Evolutionary conservation across 2,113 vertebrate species (phyloP), one percentile per base, ranked within the genome.

Genomic region (Notiomystis cincta): DNA sequence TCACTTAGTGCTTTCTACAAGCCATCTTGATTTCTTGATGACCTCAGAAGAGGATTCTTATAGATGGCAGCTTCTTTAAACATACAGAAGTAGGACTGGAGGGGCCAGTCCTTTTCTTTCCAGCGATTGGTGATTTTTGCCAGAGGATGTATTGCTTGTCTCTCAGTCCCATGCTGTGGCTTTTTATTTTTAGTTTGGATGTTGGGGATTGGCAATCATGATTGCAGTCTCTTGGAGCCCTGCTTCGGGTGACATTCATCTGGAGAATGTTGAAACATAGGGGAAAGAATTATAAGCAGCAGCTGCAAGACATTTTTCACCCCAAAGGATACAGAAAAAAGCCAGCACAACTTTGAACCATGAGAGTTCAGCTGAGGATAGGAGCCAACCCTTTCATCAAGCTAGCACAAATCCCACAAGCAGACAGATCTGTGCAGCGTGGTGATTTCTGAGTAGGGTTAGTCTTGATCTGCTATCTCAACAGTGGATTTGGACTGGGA

Each of bases 241-340:
- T 71, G 78, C 93, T 96, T 91, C 4, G 61, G 75, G 89, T 95
- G 82, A 85, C 89, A 82, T 96, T 95, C 77, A 85, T 91, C 84
- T 93, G 84, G 75, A 95, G 91, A 84, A 96, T 95, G 94, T 87
- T 94, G 93, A 97, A 97, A 97, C 78, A 87, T 57, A 42, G 79
- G 82, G 47, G 87, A 96, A 96, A 96, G 92, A 95, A 95, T 96
- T 95, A 85, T 65, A 86, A 95, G 78, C 90, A 91, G 91, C 87
- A 96, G 81, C 84, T 94, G 84, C 70, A 95, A 93, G 91, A 94
- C 62, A 88, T 96, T 95, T 97, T 96, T 96, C 87, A 94, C 89
- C 93, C 93, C 87, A 93, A 90, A 94, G 91, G 79, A 94, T 83
- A 80, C 50, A 91, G 82, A 77, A 91, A 87, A 90, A 94, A 91